Evolutionary conservation across 1,140 invertebrate genomes (phyloP).

Genomic region (Helicoverpa zea): DNA sequence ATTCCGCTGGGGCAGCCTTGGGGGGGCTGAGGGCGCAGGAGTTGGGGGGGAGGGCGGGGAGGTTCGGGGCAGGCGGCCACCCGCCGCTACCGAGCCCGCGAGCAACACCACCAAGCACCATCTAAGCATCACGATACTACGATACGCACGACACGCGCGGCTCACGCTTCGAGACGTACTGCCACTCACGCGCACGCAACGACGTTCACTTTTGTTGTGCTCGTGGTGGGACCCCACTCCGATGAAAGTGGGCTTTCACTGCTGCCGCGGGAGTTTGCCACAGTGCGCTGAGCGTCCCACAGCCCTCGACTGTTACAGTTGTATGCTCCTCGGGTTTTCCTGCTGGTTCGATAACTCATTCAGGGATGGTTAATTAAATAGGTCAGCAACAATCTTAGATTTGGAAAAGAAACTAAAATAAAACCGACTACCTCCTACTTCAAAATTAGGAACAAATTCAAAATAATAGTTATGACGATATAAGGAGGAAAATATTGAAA

Average conservation of each 20-base stretch:
- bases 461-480: no score
- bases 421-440: no score
- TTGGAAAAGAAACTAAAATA: no score
- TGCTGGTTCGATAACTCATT: background rate
- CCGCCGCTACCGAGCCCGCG: conserved; percentile 73
- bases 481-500: no score
- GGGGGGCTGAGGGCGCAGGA: conserved; percentile 58
- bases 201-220: conserved; percentile 81
- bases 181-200: conserved; percentile 69
- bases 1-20: conserved; percentile 75
- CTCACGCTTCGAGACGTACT: conserved; percentile 67
- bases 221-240: conserved; percentile 71
- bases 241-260: conserved; percentile 84
- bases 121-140: conserved; percentile 75
- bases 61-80: conserved; percentile 76
- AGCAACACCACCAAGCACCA: conserved; percentile 77
- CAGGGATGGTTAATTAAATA: background rate
- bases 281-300: background rate
- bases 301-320: background rate
- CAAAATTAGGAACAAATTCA: no score
- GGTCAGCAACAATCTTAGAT: no score
- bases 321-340: background rate
- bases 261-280: conserved; percentile 44
- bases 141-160: conserved; percentile 67
- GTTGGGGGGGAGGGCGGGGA: conserved; percentile 65